Evolutionary conservation across 2,113 vertebrate species (phyloP).

Genomic region (Scatophagus argus): DNA sequence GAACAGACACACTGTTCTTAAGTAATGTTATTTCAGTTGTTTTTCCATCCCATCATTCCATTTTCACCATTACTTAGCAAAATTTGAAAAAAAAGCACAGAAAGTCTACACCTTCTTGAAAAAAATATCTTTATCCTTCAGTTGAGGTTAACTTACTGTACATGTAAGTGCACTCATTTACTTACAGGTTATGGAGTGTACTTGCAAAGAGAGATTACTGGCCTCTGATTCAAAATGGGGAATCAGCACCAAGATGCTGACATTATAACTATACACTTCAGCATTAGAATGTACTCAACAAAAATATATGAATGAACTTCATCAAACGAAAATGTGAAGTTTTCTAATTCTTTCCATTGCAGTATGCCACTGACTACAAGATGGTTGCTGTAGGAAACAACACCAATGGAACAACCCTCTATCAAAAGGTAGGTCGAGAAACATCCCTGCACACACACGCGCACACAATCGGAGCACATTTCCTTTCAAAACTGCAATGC

Average conservation of each 20-base stretch:
- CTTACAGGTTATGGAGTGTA: neutral
- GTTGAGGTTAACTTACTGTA: neutral
- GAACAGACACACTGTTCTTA: neutral
- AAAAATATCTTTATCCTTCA: neutral
- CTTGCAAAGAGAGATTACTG: neutral
- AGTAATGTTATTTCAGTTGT: neutral
- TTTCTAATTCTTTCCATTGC: conserved; percentile 58
- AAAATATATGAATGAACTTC: neutral
- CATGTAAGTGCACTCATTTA: neutral
- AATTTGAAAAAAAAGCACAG: neutral
- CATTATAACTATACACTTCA: neutral
- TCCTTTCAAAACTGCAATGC: too few species aligned
- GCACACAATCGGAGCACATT: neutral
- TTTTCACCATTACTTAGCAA: too few species aligned
- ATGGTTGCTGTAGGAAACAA: conserved; percentile 81
- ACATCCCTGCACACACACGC: neutral
- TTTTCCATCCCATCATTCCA: too few species aligned
- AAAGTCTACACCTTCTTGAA: too few species aligned
- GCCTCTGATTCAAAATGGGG: neutral
- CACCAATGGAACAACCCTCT: conserved; percentile 86
- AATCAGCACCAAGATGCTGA: neutral
- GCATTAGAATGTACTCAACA: neutral
- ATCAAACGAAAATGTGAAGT: neutral
- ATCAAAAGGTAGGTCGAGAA: conserved; percentile 87
- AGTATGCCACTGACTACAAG: conserved; percentile 93